Evolutionary conservation across 1,140 invertebrate genomes (phyloP).

Genomic region (Phthorimaea operculella): DNA sequence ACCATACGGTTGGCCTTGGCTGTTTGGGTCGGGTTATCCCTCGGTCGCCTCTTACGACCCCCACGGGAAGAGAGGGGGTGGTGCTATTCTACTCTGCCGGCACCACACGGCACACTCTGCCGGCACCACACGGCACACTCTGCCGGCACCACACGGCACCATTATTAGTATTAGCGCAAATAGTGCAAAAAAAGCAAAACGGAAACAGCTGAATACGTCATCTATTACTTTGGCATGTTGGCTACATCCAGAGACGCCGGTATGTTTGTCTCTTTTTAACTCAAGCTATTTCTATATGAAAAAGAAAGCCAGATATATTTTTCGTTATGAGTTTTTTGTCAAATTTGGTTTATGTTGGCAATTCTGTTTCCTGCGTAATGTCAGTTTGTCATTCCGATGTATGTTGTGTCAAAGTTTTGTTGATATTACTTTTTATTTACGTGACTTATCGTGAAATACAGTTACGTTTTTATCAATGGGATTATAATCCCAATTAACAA

Average conservation of each 20-base stretch:
- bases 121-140: too few species aligned
- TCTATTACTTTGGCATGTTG: constrained; percentile 13
- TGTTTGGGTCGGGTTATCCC: too few species aligned
- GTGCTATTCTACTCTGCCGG: too few species aligned
- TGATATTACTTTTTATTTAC: constrained; percentile 48
- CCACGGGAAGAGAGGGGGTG: too few species aligned
- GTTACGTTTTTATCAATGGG: constrained; percentile 37
- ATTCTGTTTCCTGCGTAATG: constrained; percentile 29
- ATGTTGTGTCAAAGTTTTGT: constrained; percentile 64
- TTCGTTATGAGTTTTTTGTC: constrained; percentile 6
- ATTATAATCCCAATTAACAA: constrained; percentile 22
- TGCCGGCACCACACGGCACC: too few species aligned
- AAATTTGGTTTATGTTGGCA: constrained; percentile 6
- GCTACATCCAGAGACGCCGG: constrained; percentile 16
- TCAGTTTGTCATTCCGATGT: constrained; percentile 45
- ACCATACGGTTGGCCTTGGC: too few species aligned
- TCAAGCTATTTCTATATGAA: not conserved
- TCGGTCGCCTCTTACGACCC: too few species aligned
- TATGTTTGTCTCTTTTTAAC: constrained; percentile 16
- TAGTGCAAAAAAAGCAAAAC: too few species aligned
- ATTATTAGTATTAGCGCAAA: too few species aligned
- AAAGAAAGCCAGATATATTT: constrained; percentile 7
- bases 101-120: too few species aligned
- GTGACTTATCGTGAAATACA: constrained; percentile 33
- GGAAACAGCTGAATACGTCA: constrained; percentile 27